phyloP scores from a whole-genome alignment of 2,888 invertebrate genomes.

The Cantharis flavilabris region DNA sequence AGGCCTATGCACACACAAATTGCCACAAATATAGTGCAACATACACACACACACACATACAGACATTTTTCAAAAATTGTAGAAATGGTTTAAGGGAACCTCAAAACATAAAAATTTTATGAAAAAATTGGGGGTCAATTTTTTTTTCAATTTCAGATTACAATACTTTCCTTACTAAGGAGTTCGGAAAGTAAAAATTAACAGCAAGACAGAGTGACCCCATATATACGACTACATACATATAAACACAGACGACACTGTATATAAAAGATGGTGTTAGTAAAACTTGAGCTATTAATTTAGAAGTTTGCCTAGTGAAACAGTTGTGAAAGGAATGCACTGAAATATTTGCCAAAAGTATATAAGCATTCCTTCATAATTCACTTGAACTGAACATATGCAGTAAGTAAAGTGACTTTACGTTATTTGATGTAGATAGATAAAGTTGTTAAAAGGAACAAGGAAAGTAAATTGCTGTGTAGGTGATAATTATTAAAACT shows the following conservation, averaged over 20 bases:
- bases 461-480: constrained; percentile 8
- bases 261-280: not conserved
- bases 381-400: constrained; percentile 21
- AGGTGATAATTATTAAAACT: constrained; percentile 11
- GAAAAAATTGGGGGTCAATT: no score
- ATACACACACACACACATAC: no score
- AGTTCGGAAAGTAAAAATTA: no score
- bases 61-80: no score
- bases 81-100: no score
- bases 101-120: no score
- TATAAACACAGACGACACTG: not conserved
- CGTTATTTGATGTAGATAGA: constrained; percentile 15
- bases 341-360: constrained; percentile 25
- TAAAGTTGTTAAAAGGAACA: not conserved
- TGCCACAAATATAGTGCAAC: no score
- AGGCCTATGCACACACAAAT: no score
- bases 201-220: no score
- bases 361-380: constrained; percentile 30
- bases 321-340: constrained; percentile 21
- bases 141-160: no score
- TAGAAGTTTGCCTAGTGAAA: constrained; percentile 22
- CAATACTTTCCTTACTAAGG: no score
- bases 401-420: constrained; percentile 3
- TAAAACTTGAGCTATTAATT: constrained; percentile 16
- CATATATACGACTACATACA: no score